Evolutionary conservation across 2,888 invertebrate genomes (phyloP).

Genomic region (Osedax frankpressi): DNA sequence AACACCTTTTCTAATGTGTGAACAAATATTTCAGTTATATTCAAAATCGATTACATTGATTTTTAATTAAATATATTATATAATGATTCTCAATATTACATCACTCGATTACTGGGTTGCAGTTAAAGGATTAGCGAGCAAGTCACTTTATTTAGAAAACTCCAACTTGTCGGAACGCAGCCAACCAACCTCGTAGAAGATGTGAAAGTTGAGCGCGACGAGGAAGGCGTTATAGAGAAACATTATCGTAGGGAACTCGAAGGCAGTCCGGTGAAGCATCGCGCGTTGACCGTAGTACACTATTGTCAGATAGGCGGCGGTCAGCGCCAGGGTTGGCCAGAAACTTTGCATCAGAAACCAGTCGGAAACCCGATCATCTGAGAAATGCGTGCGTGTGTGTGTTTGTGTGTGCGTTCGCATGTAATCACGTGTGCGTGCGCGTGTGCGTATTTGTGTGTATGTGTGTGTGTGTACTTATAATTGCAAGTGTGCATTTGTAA

Average conservation of each 20-base stretch:
- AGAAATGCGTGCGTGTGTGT: background rate
- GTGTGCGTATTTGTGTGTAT: background rate
- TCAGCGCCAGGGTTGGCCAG: slow-evolving; percentile 37
- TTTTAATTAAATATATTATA: too few relatives aligned
- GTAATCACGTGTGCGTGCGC: background rate
- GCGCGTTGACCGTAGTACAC: slow-evolving; percentile 36
- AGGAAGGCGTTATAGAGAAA: slow-evolving; percentile 40
- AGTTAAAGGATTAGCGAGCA: too few relatives aligned
- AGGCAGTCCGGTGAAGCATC: slow-evolving; percentile 37
- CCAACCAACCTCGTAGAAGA: slow-evolving; percentile 41
- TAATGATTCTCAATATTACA: too few relatives aligned
- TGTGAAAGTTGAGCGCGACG: slow-evolving; percentile 43
- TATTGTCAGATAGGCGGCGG: slow-evolving; percentile 37
- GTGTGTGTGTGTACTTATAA: background rate
- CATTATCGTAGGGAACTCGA: slow-evolving; percentile 27
- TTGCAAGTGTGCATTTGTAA: background rate
- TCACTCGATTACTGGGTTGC: too few relatives aligned
- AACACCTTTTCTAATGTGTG: too few relatives aligned
- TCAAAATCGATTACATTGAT: too few relatives aligned
- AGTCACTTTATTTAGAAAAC: too few relatives aligned
- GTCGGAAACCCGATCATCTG: slow-evolving; percentile 37
- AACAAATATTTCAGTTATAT: too few relatives aligned
- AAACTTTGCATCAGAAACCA: slow-evolving; percentile 43
- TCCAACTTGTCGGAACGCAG: too few relatives aligned
- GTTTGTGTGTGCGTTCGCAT: background rate